Conservation (phyloP, 1,140 invertebrate genomes). For the Pararge aegeria region DNA sequence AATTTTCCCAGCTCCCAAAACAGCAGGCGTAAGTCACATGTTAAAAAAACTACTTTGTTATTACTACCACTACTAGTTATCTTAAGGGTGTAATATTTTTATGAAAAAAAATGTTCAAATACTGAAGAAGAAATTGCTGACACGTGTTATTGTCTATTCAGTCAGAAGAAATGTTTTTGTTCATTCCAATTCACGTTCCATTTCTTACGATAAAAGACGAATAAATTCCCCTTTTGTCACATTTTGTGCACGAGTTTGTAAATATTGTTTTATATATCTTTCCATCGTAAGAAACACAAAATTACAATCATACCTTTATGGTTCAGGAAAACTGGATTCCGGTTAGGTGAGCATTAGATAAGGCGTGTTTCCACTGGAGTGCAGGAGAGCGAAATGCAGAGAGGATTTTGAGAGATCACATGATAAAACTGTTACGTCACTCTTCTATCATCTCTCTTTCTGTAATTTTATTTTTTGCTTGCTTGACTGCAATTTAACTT, state of each 20-base stretch:
- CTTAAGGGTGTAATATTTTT: neutral
- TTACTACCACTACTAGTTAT: neutral
- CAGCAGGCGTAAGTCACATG: too few relatives aligned
- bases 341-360: neutral
- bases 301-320: neutral
- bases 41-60: too few relatives aligned
- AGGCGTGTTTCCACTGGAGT: neutral
- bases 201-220: neutral
- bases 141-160: neutral
- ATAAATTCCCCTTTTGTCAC: neutral
- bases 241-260: neutral
- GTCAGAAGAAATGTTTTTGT: constrained; percentile 2
- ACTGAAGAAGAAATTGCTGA: neutral
- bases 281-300: neutral
- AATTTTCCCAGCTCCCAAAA: too few relatives aligned
- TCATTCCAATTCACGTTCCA: constrained; percentile 8
- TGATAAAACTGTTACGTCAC: too few relatives aligned
- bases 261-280: constrained; percentile 1
- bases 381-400: too few relatives aligned
- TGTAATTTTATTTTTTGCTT: too few relatives aligned
- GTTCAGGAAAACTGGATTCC: neutral
- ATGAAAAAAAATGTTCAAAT: neutral
- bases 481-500: too few relatives aligned
- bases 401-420: too few relatives aligned
- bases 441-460: too few relatives aligned